phyloP scores from a whole-genome alignment of 2,113 vertebrate species.

The Bubo bubo region DNA sequence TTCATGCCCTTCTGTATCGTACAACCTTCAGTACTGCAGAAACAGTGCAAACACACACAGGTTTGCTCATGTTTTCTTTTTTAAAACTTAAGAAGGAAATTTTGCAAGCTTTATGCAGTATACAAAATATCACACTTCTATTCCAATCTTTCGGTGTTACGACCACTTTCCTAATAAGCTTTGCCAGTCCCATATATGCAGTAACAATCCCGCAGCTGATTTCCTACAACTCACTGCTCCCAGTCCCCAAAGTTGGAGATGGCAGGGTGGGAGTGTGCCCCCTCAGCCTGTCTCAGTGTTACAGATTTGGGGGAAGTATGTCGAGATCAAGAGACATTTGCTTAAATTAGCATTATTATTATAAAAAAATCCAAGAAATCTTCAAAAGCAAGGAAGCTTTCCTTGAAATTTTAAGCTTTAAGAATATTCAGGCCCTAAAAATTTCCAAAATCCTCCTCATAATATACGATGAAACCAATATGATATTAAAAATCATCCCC shows the following conservation, averaged over 20 bases:
- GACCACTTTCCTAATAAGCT: neutral
- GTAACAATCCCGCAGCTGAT: neutral
- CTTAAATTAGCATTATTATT: neutral
- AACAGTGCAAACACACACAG: no score
- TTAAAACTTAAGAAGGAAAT: neutral
- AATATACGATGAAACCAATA: neutral
- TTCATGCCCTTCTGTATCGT: rapidly evolving
- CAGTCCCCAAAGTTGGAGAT: neutral
- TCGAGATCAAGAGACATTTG: neutral
- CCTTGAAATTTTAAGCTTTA: neutral
- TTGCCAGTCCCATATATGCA: neutral
- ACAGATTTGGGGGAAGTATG: neutral
- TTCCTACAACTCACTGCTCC: neutral
- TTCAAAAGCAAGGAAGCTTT: neutral
- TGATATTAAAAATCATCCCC: neutral
- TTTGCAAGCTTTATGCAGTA: neutral
- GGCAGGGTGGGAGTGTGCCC: neutral
- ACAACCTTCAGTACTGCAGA: neutral
- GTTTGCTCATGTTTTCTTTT: neutral
- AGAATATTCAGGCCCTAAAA: neutral
- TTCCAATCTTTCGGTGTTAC: rapidly evolving
- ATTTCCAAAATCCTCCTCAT: neutral
- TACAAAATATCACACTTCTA: neutral
- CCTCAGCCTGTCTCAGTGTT: neutral
- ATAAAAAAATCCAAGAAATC: neutral